Base-by-base conservation (phyloP, 2,797 vertebrate species). In the Lagorchestes hirsutus region DNA sequence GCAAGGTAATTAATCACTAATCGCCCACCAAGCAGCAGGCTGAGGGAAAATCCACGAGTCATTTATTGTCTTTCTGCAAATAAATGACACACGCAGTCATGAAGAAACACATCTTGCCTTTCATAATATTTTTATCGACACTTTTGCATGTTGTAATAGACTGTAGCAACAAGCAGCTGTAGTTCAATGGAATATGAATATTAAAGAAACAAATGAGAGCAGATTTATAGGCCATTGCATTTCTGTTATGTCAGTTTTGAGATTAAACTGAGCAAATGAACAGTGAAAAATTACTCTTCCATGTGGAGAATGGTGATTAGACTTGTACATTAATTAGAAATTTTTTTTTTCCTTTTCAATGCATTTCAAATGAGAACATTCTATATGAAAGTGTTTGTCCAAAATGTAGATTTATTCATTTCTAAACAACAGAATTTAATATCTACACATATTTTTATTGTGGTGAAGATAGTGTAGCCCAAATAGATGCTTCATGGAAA, bases 1-100 rank as follows among this genome's bases (percentile, higher is more conserved):
- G 98, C 98, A 97, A 98, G 98, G 99, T 99, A 99, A 99, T 99
- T 99, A 99, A 99, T 99, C 99, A 99, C 98, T 99, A 99, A 99
- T 99, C 98, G 90, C 98, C 98, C 98, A 98, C 98, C 94, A 29
- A 98, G 98, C 98, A 98, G 98, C 98, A 98, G 98, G 99, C 98
- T 91, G 93, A 98, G 97, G 98, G 98, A 98, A 98, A 98, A 98
- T 98, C 98, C 98, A 93, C 52, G 55, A 98, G 97, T 97, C 98
- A 98, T 99, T 99, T 99, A 98, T 98, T 98, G 98, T 98, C 97
- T 96, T 98, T 98, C 97, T 91, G 92, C 95, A 98, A 98, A 98
- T 98, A 99, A 99, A 99, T 98, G 98, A 98, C 98, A 97, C 95
- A n/a, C 96, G 31, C 97, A 98, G 97, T 98, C 97, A 97, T 97